phyloP scores from a whole-genome alignment of 2,113 vertebrate genomes.

The Origma solitaria region DNA sequence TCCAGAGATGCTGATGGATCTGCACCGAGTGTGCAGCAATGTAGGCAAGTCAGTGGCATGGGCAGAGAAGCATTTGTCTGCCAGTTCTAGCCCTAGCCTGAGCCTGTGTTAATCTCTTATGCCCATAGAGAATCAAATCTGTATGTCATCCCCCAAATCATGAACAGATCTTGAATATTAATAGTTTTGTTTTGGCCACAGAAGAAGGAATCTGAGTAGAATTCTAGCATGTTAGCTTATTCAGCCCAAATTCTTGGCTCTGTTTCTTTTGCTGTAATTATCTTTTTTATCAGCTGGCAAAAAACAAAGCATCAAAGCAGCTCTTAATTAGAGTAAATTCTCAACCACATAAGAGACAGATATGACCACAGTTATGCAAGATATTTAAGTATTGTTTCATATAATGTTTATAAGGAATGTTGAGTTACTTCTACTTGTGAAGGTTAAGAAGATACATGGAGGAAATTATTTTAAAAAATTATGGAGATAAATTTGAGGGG shows the following conservation, averaged over 20 bases:
- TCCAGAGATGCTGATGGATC: not conserved
- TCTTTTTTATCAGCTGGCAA: not conserved
- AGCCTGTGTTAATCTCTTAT: not conserved
- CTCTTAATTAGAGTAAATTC: not conserved
- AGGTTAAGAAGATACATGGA: not conserved
- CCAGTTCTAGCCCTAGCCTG: not conserved
- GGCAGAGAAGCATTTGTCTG: not conserved
- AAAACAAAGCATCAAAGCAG: not conserved
- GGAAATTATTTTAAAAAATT: no score
- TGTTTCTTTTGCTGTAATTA: not conserved
- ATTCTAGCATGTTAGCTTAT: not conserved
- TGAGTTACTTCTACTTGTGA: not conserved
- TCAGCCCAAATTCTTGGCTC: not conserved
- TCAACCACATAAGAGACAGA: not conserved
- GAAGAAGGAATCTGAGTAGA: not conserved
- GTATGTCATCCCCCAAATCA: not conserved
- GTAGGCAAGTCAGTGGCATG: accelerated
- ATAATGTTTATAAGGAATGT: not conserved
- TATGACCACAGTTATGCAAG: not conserved
- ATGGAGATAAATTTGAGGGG: no score
- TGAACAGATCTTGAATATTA: not conserved
- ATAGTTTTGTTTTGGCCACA: not conserved
- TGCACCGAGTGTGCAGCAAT: not conserved
- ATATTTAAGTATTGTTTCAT: not conserved
- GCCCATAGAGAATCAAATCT: not conserved